Evolutionary conservation across 2,888 invertebrate species (phyloP).

Genomic region (Neoscelio sp.): DNA sequence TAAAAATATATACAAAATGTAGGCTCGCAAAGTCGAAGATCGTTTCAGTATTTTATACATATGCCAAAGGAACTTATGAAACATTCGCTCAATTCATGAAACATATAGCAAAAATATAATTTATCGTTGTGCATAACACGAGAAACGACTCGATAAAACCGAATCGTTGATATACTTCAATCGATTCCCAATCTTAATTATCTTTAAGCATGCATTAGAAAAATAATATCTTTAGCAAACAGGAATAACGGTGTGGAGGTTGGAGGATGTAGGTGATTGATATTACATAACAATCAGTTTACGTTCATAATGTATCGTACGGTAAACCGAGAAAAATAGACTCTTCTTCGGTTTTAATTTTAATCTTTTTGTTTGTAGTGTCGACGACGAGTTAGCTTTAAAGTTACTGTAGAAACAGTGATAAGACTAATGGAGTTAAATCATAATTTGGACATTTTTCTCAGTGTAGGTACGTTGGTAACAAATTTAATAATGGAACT

Average conservation of each 20-base stretch:
- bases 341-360: no score
- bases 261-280: constrained; percentile 38
- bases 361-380: no score
- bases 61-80: background rate
- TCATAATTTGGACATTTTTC: no score
- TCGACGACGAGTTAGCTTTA: no score
- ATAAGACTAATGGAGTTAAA: no score
- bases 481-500: no score
- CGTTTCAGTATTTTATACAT: background rate
- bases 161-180: constrained; percentile 12
- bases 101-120: constrained; percentile 40
- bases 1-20: constrained; percentile 29
- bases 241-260: constrained; percentile 61
- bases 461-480: no score
- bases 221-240: constrained; percentile 48
- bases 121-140: constrained; percentile 13
- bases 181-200: constrained; percentile 33
- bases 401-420: no score
- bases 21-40: no score
- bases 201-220: constrained; percentile 55
- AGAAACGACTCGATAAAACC: constrained; percentile 11
- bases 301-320: background rate
- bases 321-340: constrained; percentile 9
- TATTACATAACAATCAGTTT: constrained; percentile 11
- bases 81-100: background rate